phyloP scores from a whole-genome alignment of 2,797 vertebrate genomes.

The Amphiprion clarkii region DNA sequence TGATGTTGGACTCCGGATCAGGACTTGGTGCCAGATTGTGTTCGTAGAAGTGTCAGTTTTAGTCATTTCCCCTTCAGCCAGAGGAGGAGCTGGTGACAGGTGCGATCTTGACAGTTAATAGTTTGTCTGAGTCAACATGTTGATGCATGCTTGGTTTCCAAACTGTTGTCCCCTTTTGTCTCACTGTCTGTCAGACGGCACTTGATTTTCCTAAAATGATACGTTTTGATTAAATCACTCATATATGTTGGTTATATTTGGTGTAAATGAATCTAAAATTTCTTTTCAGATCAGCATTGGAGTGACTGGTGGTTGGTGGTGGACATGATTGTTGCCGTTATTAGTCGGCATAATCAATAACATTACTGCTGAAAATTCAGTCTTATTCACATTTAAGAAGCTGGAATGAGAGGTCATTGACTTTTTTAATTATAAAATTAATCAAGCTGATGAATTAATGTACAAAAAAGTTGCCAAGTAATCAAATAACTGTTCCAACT shows the following conservation, averaged over 20 bases:
- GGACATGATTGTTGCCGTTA: too few species aligned
- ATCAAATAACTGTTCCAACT: too few species aligned
- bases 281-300: not conserved
- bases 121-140: conserved; percentile 57
- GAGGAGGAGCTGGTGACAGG: conserved; percentile 61
- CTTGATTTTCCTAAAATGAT: conserved; percentile 31
- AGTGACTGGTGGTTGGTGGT: not conserved
- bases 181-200: conserved; percentile 5
- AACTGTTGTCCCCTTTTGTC: conserved; percentile 35
- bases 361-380: too few species aligned
- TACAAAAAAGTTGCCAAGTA: too few species aligned
- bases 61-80: conserved; percentile 51
- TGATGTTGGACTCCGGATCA: conserved; percentile 39
- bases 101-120: conserved; percentile 64
- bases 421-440: too few species aligned
- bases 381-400: too few species aligned
- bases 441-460: too few species aligned
- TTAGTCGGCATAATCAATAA: too few species aligned
- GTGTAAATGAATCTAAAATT: not conserved
- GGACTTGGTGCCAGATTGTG: conserved; percentile 38
- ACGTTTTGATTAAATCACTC: not conserved
- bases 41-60: conserved; percentile 59
- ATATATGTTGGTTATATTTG: not conserved
- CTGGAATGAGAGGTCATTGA: too few species aligned
- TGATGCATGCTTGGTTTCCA: conserved; percentile 34